Base-by-base conservation (phyloP, 2,113 vertebrate genomes). In the Halcyon malimbica region DNA sequence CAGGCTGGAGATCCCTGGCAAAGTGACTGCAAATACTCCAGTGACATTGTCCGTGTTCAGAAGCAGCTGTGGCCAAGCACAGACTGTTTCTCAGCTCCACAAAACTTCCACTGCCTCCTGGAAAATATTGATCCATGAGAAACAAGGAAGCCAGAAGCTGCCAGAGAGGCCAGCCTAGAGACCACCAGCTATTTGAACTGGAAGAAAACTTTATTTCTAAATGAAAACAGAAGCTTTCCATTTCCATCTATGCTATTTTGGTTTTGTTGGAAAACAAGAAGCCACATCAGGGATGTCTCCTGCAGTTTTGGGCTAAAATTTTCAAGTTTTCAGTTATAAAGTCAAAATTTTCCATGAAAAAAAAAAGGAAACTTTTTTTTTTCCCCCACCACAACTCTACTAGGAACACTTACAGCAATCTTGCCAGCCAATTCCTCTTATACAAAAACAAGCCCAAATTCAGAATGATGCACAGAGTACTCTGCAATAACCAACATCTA, bases 321-420 rank as follows among this genome's bases (percentile, higher is more conserved):
- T 94, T 87, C 35, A 93, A 90, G 83, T 95, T 94, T 78, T 42
- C 37, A 92, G 68, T 76, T 94, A 68, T 63, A 88, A 96, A 97
- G 67, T 84, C 8, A 71, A 84, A 90, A 68, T 82, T 94, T 93
- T 93, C 90, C 86, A 56, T 42, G 37, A 68, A 91, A 93, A 80
- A 26, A 16, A 26, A 16, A 59, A 89, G 21, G 13, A 46, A 8
- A 33, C 10, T 46, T 56, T 48, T 60, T 51, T n/a, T 63, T 20
- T 16, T 13, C 3, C 4, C 20, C 37, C 64, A 85, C 26, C 41
- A 89, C 31, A 82, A 33, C 19, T 91, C 31, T 46, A 33, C 59
- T 56, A 84, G 90, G 79, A 92, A 92, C 35, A 79, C 62, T 93
- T 85, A 76, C 46, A 54, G 69, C 29, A 71, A 21, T 82, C 81